Evolutionary conservation across 37 sponge, comb jelly and placozoan genomes (phyloP).

Genomic region (Cladorhizidae sp.): DNA sequence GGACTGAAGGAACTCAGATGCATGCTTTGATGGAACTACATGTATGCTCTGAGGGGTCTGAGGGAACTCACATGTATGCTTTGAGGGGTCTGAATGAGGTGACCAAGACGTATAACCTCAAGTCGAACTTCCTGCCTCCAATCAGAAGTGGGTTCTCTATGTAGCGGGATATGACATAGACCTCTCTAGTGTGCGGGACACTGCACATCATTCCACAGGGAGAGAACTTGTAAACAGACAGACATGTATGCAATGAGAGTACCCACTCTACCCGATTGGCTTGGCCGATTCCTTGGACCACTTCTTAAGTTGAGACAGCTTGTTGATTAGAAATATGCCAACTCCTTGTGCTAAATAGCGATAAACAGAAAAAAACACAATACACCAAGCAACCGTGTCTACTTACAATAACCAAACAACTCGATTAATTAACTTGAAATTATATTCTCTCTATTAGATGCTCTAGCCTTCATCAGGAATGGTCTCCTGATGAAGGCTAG

Average conservation of each 20-base stretch:
- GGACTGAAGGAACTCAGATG: no score
- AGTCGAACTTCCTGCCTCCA: constrained; percentile 98
- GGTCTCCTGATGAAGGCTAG: no score
- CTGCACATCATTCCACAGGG: constrained; percentile 7
- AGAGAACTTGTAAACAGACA: background rate
- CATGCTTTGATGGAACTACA: no score
- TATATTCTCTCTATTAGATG: no score
- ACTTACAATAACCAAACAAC: background rate
- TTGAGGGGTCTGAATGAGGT: constrained; percentile 92
- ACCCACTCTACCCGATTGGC: background rate
- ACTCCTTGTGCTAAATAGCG: constrained; percentile 79
- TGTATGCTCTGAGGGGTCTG: no score
- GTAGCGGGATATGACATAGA: constrained; percentile 94
- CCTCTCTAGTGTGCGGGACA: constrained; percentile 83
- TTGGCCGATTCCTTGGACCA: constrained; percentile 93
- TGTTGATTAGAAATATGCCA: constrained; percentile 97
- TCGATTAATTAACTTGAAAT: no score
- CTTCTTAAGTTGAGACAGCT: constrained; percentile 96
- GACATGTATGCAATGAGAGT: background rate
- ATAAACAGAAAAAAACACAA: background rate
- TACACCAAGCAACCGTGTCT: background rate
- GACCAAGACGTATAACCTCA: constrained; percentile 94
- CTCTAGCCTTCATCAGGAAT: no score
- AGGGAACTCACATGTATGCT: constrained; percentile 82
- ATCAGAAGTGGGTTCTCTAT: constrained; percentile 96